Evolutionary conservation across 53 echinoderm and acorn worm genomes (phyloP).

Genomic region (Temnopleurus reevesii): DNA sequence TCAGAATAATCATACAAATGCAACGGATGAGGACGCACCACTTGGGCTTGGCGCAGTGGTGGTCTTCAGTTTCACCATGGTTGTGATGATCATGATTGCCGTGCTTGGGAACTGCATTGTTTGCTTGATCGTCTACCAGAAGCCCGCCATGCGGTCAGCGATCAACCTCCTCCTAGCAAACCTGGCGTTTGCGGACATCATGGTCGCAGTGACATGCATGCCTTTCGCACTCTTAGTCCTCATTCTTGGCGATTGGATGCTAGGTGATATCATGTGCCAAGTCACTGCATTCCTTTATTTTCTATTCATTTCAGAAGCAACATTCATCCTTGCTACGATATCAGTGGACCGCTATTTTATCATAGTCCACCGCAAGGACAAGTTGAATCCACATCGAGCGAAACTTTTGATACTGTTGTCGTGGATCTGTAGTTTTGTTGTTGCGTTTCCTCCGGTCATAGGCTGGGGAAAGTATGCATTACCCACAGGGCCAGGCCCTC

Average conservation of each 20-base stretch:
- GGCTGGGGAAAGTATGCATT: constrained; percentile 72
- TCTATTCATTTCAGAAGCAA: constrained; percentile 83
- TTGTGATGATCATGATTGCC: constrained; percentile 86
- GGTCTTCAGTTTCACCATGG: constrained; percentile 74
- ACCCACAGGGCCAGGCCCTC: constrained; percentile 68
- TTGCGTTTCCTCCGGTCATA: constrained; percentile 83
- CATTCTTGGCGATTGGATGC: constrained; percentile 67
- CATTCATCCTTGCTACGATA: constrained; percentile 89
- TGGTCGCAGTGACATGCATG: constrained; percentile 91
- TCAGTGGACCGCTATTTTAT: constrained; percentile 97
- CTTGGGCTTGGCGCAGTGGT: constrained; percentile 65
- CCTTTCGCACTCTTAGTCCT: constrained; percentile 85
- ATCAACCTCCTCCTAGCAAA: constrained; percentile 99
- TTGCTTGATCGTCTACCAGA: constrained; percentile 97
- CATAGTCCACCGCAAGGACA: constrained; percentile 95
- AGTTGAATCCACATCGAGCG: constrained; percentile 86
- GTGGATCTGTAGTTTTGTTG: constrained; percentile 83
- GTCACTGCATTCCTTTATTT: constrained; percentile 85
- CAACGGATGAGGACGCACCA: background rate
- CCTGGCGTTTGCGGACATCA: constrained; percentile 96
- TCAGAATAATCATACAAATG: background rate
- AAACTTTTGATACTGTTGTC: constrained; percentile 87
- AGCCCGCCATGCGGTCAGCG: constrained; percentile 98
- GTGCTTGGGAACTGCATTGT: constrained; percentile 96
- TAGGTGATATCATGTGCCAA: constrained; percentile 70